phyloP scores from a whole-genome alignment of 2,888 invertebrate genomes.

The Calliopum simillimum region DNA sequence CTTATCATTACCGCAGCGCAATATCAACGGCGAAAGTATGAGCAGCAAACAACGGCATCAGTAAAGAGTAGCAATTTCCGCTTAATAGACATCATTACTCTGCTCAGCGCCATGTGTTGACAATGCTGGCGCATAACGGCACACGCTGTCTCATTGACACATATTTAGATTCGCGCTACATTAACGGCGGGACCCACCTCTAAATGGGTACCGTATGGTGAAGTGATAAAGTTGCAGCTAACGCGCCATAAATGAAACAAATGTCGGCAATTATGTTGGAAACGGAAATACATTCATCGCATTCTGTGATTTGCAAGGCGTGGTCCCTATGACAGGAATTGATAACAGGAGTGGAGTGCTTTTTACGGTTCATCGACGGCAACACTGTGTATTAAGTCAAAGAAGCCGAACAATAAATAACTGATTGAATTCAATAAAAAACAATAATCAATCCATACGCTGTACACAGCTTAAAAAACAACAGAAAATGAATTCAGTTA shows the following conservation, averaged over 20 bases:
- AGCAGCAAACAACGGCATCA: background rate
- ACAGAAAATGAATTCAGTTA: no score
- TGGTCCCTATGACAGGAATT: background rate
- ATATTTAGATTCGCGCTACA: conserved; percentile 10
- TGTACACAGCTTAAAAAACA: no score
- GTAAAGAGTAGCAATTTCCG: conserved; percentile 14
- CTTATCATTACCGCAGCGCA: conserved; percentile 16
- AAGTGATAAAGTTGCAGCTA: conserved; percentile 13
- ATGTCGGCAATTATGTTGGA: conserved; percentile 23
- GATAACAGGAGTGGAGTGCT: no score
- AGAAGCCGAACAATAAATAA: no score
- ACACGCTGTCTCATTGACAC: conserved; percentile 28
- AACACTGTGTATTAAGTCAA: no score
- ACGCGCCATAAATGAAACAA: conserved; percentile 20
- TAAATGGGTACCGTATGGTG: background rate
- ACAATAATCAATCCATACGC: no score
- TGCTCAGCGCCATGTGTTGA: conserved; percentile 22
- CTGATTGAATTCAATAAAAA: no score
- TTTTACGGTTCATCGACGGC: no score
- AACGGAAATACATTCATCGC: conserved; percentile 23
- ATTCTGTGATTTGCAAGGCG: conserved; percentile 15
- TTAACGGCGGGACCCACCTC: conserved; percentile 2
- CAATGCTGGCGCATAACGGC: conserved; percentile 9
- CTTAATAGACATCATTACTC: conserved; percentile 26
- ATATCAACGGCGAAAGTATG: background rate